Percentiles rank a stretch among this genome's conserved stretches.
Evolutionary conservation across 2,113 vertebrate species (phyloP).

Genomic region (Capra hircus): DNA sequence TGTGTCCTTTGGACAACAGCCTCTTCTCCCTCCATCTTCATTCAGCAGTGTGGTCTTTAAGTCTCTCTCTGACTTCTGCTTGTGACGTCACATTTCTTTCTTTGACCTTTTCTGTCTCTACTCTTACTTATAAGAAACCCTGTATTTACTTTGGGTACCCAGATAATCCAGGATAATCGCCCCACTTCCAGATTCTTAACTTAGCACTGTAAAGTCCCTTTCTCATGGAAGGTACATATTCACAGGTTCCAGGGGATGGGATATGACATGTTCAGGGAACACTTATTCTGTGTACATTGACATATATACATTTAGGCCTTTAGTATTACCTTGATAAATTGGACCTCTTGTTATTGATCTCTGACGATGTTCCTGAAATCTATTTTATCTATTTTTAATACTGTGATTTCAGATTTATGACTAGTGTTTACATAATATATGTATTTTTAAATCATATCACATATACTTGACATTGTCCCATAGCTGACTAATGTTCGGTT

Average conservation of each 20-base stretch:
- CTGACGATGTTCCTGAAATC: not conserved
- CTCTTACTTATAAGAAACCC: not conserved
- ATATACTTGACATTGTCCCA: not conserved
- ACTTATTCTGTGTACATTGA: not conserved
- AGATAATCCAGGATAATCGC: not conserved
- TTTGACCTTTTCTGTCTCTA: not conserved
- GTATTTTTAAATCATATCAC: not conserved
- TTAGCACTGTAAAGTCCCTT: not conserved
- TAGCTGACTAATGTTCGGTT: not conserved
- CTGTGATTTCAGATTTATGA: not conserved
- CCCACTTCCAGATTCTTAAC: not conserved
- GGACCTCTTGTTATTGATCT: not conserved
- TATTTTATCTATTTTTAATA: not conserved
- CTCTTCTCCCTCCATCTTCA: not conserved
- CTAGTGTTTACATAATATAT: not conserved
- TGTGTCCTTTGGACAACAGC: not conserved
- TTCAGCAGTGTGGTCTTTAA: not conserved
- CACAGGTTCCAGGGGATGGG: not conserved
- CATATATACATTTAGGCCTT: not conserved
- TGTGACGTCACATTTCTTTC: not conserved
- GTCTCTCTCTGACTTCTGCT: not conserved
- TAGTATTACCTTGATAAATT: not conserved
- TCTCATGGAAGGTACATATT: not conserved
- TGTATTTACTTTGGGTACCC: not conserved
- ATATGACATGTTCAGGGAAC: not conserved